Percentiles rank a stretch among this genome's conserved stretches.
phyloP scores from a whole-genome alignment of 2,113 vertebrate species.

The Tragulus kanchil region DNA sequence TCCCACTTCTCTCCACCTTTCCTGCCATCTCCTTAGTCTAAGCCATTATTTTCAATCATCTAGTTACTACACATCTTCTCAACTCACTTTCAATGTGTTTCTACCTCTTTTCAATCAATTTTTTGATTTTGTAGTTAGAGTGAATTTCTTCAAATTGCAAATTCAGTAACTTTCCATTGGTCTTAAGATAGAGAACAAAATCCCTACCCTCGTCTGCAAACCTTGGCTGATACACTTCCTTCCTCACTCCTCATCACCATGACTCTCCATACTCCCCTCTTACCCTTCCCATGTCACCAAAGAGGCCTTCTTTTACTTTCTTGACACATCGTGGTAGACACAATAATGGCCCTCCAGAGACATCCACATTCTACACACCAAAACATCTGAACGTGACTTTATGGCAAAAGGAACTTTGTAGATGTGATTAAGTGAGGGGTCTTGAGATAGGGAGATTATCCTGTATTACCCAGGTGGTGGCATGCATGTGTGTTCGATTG shows the following conservation, averaged over 20 bases:
- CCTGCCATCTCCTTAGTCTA: neutral
- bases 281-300: neutral
- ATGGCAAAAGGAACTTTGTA: neutral
- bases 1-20: neutral
- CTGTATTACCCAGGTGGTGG: neutral
- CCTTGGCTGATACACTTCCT: neutral
- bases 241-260: neutral
- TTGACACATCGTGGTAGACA: neutral
- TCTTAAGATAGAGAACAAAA: neutral
- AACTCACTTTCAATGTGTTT: neutral
- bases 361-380: neutral
- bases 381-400: neutral
- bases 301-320: neutral
- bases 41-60: neutral
- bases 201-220: neutral
- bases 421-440: slow-evolving; percentile 1
- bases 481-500: too few species aligned
- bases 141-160: neutral
- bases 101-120: neutral
- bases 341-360: neutral
- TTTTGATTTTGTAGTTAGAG: slow-evolving; percentile 34
- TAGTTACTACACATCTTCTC: neutral
- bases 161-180: neutral
- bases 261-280: neutral
- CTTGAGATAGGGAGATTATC: neutral